phyloP scores from a whole-genome alignment of 35 echinoderm and acorn worm species.

The Nesometra sesokonis region DNA sequence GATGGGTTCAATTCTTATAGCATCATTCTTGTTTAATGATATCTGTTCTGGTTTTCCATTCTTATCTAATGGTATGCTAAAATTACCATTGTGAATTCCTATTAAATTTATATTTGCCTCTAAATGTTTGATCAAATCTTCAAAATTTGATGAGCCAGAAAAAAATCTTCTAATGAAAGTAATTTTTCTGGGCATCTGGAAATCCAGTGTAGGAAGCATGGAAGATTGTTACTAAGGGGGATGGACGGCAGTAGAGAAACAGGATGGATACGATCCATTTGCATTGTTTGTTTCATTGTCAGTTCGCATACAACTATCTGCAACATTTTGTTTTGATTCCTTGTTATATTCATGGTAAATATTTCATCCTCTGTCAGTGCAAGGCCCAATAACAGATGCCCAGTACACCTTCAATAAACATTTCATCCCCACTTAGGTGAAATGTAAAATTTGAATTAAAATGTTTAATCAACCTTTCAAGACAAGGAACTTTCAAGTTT shows the following conservation, averaged over 20 bases:
- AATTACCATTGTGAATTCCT: not conserved
- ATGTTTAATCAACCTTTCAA: not conserved
- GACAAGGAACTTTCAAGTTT: not conserved
- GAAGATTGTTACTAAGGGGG: not conserved
- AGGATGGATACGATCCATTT: not conserved
- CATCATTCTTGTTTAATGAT: not conserved
- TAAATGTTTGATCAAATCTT: not conserved
- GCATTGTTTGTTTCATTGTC: not conserved
- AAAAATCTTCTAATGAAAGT: not conserved
- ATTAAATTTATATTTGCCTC: not conserved
- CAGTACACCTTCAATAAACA: too few species aligned
- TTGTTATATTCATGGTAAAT: not conserved
- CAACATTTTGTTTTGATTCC: not conserved
- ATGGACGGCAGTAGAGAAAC: not conserved
- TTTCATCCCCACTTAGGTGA: constrained; percentile 19
- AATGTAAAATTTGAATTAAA: not conserved
- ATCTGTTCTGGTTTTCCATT: not conserved
- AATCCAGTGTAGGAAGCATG: not conserved
- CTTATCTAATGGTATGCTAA: not conserved
- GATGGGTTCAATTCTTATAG: not conserved
- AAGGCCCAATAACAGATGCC: too few species aligned
- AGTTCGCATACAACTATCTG: not conserved
- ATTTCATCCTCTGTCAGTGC: not conserved
- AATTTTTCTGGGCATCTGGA: not conserved
- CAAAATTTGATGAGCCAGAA: not conserved